Evolutionary conservation across 2,888 invertebrate species (phyloP), one percentile per base, ranked within the genome.

Genomic region (Leucozona laternaria): DNA sequence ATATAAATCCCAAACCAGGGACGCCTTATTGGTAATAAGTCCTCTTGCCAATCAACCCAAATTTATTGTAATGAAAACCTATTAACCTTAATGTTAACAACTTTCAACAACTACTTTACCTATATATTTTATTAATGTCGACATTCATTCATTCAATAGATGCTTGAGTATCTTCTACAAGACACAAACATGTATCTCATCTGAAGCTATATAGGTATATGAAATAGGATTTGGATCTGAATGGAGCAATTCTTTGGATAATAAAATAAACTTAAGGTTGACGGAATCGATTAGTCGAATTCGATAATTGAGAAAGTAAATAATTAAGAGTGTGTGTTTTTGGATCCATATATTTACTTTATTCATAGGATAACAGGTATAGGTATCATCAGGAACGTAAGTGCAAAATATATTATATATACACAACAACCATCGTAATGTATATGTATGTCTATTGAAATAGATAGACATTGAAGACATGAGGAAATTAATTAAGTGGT

Each of bases 11-110:
- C 13, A 60, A 15, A 4, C 4, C 4, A 37, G 40, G 15, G 13
- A 60, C 58, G 8, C 37, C 43, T 28, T 13, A 45, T 28, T 45
- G 43, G 20, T 58, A 58, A 48, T 70, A 48, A 68, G 55, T 73
- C 50, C 28, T 40, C 37, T 57, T 76, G 76, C 76, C 84, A 85
- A 80, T 85, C 84, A 77, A 80, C 66, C 48, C 66, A 58, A 66
- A 72, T 77, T 71, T 77, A 53, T 58, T 60, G 76, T 77, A 85
- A 85, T 80, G 77, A 77, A 84, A 85, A 77, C 84, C 80, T 72
- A 80, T 85, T 85, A 77, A 85, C 80, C 80, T 77, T 37, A 72
- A 80, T 80, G 72, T 85, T 80, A 77, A 85, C 84, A 80, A 72
- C 66, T 77, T 72, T 76, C 80, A 40, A 76, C 70, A 76, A 84